Base-by-base conservation (phyloP, 2,797 vertebrate genomes). In the Emydoidea blandingii region DNA sequence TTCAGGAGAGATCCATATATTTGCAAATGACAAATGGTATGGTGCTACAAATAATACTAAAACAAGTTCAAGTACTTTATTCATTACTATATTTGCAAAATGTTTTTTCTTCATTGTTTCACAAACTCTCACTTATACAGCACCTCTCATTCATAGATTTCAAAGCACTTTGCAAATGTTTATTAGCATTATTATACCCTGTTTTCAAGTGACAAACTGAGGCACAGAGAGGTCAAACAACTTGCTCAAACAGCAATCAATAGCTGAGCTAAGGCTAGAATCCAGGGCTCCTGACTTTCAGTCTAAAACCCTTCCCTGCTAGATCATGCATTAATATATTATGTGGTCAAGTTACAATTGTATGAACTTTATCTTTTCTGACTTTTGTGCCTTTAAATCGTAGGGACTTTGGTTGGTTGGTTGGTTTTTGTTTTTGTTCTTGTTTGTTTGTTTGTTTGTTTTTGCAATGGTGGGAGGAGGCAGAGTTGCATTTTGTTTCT, bases 131-230 rank as follows among this genome's bases (percentile, higher is more conserved):
- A 37, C 68, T 72, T 72, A 72, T 10, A 72, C n/a, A 9, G 8
- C 65, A 72, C 10, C 65, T 37, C 21, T 41, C n/a, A 41, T 72
- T 41, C 21, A 12, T 12, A 41, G 37, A 72, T 37, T 72, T 41
- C 68, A 72, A 72, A 41, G 19, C 37, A 72, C 8, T 34, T 41
- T 72, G 68, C 68, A 72, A 21, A 72, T 41, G 11, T 23, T 72
- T 62, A 15, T 62, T 31, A 62, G 6, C 31, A 62, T 16, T 47
- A 7, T 5, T 87, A 88, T 18, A 27, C 57, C 9, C 1, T 12
- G 81, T 85, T 91, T 94, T 57, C 34, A 65, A 59, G 62, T 78
- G 14, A 56, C 52, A 88, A 88, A 94, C 27, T 44, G 91, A 95
- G 81, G 37, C n/a, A 56, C 44, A 31, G 54, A 79, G 2, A 4